Evolutionary conservation across 1,140 invertebrate species (phyloP).

Genomic region (Venturia canescens): DNA sequence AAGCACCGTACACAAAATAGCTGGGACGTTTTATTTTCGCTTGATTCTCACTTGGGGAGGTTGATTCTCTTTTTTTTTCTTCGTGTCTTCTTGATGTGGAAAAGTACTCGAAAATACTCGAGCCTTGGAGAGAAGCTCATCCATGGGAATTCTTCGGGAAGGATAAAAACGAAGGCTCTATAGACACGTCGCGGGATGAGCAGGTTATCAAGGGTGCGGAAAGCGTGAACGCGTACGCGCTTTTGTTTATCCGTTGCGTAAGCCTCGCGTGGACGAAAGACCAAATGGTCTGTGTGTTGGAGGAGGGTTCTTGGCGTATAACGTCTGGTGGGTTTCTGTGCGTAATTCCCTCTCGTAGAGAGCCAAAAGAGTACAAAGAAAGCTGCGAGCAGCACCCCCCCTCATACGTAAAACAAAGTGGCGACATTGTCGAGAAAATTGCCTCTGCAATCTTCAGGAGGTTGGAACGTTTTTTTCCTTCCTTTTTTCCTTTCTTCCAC

Average conservation of each 20-base stretch:
- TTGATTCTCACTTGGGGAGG: too few species aligned
- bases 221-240: not conserved
- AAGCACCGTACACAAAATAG: too few species aligned
- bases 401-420: slow-evolving; percentile 47
- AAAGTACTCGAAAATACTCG: not conserved
- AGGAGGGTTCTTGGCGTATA: slow-evolving; percentile 17
- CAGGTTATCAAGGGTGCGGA: not conserved
- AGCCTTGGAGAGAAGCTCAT: not conserved
- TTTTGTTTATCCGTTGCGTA: slow-evolving; percentile 18
- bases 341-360: slow-evolving; percentile 1
- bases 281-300: slow-evolving; percentile 3
- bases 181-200: not conserved
- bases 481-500: not conserved
- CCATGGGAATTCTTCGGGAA: slow-evolving; percentile 26
- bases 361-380: slow-evolving; percentile 34
- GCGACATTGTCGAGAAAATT: slow-evolving; percentile 45
- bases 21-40: too few species aligned
- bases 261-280: slow-evolving; percentile 6
- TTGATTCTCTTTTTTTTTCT: not conserved
- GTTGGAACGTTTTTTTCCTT: slow-evolving; percentile 29
- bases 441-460: slow-evolving; percentile 47
- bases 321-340: slow-evolving; percentile 23
- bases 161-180: slow-evolving; percentile 22
- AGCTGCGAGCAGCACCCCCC: slow-evolving; percentile 2
- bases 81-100: not conserved